phyloP scores from a whole-genome alignment of 2,888 invertebrate species.

The Leucophenga montana region DNA sequence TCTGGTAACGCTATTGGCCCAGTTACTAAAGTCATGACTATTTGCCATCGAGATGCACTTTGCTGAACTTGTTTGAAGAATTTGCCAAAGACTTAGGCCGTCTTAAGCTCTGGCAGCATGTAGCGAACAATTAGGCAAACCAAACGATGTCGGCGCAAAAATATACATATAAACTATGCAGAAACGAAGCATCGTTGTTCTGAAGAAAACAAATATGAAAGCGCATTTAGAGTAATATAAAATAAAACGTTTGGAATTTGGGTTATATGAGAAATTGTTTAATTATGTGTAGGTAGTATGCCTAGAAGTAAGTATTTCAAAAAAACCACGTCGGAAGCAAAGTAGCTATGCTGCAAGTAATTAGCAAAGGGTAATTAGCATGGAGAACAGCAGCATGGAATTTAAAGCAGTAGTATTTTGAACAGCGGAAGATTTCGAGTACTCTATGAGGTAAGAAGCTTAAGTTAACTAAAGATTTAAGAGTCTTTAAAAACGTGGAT shows the following conservation, averaged over 20 bases:
- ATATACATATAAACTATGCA: neutral
- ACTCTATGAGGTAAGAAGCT: too few species aligned
- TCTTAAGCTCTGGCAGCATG: neutral
- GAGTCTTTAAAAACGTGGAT: too few species aligned
- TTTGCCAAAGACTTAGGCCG: slow-evolving; percentile 9
- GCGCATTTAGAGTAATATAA: neutral
- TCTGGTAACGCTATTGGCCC: slow-evolving; percentile 29
- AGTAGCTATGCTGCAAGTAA: too few species aligned
- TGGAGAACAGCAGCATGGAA: too few species aligned
- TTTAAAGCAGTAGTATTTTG: too few species aligned
- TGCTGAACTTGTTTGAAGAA: slow-evolving; percentile 24
- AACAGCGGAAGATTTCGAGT: too few species aligned
- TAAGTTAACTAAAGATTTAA: too few species aligned
- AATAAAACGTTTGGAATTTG: slow-evolving; percentile 11
- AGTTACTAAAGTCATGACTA: slow-evolving; percentile 32
- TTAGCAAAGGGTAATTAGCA: too few species aligned
- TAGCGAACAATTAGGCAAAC: slow-evolving; percentile 25
- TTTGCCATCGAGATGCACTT: slow-evolving; percentile 34
- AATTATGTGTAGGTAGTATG: neutral
- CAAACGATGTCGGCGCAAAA: neutral
- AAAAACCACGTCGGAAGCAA: too few species aligned
- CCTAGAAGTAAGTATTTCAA: too few species aligned
- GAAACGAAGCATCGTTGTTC: neutral
- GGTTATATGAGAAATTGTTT: neutral
- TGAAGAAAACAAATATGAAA: neutral